Evolutionary conservation across 2,113 vertebrate species (phyloP).

Genomic region (zebrafish (Danio rerio)): DNA sequence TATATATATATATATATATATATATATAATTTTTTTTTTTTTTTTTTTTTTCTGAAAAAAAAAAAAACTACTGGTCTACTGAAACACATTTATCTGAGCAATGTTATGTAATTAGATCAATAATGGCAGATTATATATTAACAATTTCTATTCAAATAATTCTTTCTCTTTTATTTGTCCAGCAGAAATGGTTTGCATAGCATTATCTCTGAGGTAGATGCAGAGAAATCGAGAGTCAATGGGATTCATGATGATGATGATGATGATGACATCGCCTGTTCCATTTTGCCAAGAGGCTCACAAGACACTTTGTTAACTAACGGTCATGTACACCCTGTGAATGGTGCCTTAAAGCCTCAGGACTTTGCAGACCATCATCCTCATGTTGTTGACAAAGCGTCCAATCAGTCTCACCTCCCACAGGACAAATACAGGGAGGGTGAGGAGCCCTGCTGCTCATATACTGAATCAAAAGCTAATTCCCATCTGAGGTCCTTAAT

Average conservation of each 20-base stretch:
- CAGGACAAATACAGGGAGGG: conserved; percentile 46
- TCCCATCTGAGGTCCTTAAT: conserved; percentile 56
- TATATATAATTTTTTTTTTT: not conserved
- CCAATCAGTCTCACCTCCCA: conserved; percentile 45
- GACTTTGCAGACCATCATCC: conserved; percentile 70
- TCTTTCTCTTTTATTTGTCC: conserved; percentile 26
- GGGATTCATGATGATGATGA: conserved; percentile 74
- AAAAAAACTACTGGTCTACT: no score
- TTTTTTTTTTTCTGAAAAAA: conserved; percentile 22
- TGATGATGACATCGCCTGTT: conserved; percentile 63
- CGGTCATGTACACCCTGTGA: conserved; percentile 81
- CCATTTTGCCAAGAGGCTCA: conserved; percentile 72
- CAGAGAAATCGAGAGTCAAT: conserved; percentile 75
- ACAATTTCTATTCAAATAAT: no score
- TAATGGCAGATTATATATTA: no score
- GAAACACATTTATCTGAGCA: no score
- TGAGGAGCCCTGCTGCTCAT: conserved; percentile 23
- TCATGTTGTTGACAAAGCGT: conserved; percentile 42
- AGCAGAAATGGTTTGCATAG: conserved; percentile 84
- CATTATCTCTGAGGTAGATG: conserved; percentile 72
- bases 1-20: no score
- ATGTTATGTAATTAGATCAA: no score
- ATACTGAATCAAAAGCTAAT: conserved; percentile 54
- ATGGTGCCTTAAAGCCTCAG: conserved; percentile 95
- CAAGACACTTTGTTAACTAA: conserved; percentile 81